A percentile compares a stretch with the other conserved stretches of the same genome.
Conservation (phyloP, 2,888 invertebrate species). For the Epirrhoe alternata region DNA sequence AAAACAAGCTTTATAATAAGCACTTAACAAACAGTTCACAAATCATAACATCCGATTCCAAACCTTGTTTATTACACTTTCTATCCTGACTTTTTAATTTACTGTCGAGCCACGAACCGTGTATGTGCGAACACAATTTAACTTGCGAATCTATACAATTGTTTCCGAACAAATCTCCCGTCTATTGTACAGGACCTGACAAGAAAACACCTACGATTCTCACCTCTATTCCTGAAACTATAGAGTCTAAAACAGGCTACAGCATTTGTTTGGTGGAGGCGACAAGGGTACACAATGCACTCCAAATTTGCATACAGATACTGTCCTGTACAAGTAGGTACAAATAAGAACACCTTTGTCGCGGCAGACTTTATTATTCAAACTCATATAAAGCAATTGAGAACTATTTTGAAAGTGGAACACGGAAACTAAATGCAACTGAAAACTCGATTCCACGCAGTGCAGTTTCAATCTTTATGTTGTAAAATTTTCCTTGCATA, state of each 20-base stretch:
- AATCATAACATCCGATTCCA: conserved; percentile 38
- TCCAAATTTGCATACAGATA: conserved; percentile 70
- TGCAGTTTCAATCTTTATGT: conserved; percentile 12
- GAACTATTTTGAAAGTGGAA: conserved; percentile 34
- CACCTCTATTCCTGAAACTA: conserved; percentile 9
- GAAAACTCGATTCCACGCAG: conserved; percentile 8
- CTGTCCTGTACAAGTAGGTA: conserved; percentile 35
- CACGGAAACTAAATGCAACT: conserved; percentile 28
- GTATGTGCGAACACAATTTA: conserved; percentile 61
- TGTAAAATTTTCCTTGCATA: not conserved
- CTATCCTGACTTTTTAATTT: conserved; percentile 44
- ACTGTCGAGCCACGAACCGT: conserved; percentile 33
- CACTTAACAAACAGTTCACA: conserved; percentile 25
- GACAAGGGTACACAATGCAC: conserved; percentile 61
- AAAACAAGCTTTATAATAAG: not conserved
- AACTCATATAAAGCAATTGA: conserved; percentile 33
- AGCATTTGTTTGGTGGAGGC: conserved; percentile 42
- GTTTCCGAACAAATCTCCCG: conserved; percentile 62
- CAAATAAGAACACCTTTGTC: conserved; percentile 29
- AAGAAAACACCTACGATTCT: conserved; percentile 43
- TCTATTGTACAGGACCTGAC: conserved; percentile 38
- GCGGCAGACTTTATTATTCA: conserved; percentile 34
- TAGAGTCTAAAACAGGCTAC: conserved; percentile 18
- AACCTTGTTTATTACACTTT: conserved; percentile 41
- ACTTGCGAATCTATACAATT: conserved; percentile 63